Base-by-base conservation (phyloP, 1,140 invertebrate species). In the Parapsyche elsis region DNA sequence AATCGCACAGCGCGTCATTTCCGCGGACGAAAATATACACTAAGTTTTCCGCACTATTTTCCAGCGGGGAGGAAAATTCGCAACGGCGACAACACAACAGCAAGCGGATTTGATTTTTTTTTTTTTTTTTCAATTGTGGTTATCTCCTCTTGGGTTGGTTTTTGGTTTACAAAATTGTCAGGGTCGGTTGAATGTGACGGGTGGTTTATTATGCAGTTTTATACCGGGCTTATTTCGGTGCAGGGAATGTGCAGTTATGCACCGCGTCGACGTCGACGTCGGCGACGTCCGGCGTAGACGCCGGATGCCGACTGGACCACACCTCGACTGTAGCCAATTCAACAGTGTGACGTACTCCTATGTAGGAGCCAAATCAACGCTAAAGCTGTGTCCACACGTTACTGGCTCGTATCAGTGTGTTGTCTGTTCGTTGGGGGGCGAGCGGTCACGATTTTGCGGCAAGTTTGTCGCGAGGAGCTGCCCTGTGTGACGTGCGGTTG, bases 261-360 rank as follows among this genome's bases (percentile, higher is more conserved):
- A 16, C 16, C 16, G 10, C 49, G 49, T 53, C 49, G 16, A 61
- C 64, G 64, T 67, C 64, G 64, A 67, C 64, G 64, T 67, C 64
- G 64, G 64, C 64, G 23, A 23, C 64, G 64, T 67, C 64, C 64
- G 64, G 64, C 64, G 64, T 14, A 26, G 64, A 24, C 21, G 64
- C 64, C 64, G 64, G 64, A 21, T 67, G 64, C 64, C 64, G 64
- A 67, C 64, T 67, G 64, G n/a, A 9, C 5, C 19, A 23, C 19
- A 10, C 57, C 57, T 16, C 57, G 57, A 16, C 57, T 61, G 16
- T 9, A 19, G n/a, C 7, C 57, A 14, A 53, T 38, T 38, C 30
- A 4, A 38, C 30, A 4, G 12, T 53, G 16, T 53, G 30, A 38
- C 30, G 30, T 38, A 38, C 30, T 38, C 30, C 30, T 38, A n/a